Conservation (phyloP, 2,888 invertebrate genomes). For the Xylocampa areola region DNA sequence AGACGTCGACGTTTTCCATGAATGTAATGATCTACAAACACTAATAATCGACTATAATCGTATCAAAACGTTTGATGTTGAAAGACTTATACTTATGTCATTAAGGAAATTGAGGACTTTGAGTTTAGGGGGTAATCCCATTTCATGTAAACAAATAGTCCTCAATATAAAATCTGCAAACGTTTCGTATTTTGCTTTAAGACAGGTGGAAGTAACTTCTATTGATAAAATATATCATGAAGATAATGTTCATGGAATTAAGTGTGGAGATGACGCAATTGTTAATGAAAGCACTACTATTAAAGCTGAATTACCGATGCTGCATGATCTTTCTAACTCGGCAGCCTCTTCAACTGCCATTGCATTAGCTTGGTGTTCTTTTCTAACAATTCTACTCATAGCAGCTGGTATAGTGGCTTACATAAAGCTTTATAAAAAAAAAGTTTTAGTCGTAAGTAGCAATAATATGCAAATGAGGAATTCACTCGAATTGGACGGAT, state of each 20-base stretch:
- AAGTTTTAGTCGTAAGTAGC: slow-evolving; percentile 49
- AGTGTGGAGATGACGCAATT: slow-evolving; percentile 71
- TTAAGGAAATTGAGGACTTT: slow-evolving; percentile 70
- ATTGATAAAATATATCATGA: slow-evolving; percentile 81
- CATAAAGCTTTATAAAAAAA: slow-evolving; percentile 50
- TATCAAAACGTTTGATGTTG: slow-evolving; percentile 76
- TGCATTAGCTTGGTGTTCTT: slow-evolving; percentile 61
- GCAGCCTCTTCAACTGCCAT: slow-evolving; percentile 40
- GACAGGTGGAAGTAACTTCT: slow-evolving; percentile 76
- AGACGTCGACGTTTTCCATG: slow-evolving; percentile 81
- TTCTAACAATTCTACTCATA: slow-evolving; percentile 62
- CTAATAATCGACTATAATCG: slow-evolving; percentile 80
- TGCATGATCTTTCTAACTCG: background rate
- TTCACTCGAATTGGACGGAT: slow-evolving; percentile 66
- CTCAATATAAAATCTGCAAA: slow-evolving; percentile 68
- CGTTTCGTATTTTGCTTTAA: slow-evolving; percentile 56
- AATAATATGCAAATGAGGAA: slow-evolving; percentile 65
- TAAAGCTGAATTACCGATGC: slow-evolving; percentile 2
- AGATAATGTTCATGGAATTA: slow-evolving; percentile 84
- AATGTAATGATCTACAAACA: slow-evolving; percentile 75
- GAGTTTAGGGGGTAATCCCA: slow-evolving; percentile 82
- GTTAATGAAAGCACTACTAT: slow-evolving; percentile 30
- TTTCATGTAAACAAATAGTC: slow-evolving; percentile 80
- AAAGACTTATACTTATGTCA: slow-evolving; percentile 68
- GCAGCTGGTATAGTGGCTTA: slow-evolving; percentile 41